Evolutionary conservation across 2,888 invertebrate genomes (phyloP).

Genomic region (Lasioglossum leucozonium): DNA sequence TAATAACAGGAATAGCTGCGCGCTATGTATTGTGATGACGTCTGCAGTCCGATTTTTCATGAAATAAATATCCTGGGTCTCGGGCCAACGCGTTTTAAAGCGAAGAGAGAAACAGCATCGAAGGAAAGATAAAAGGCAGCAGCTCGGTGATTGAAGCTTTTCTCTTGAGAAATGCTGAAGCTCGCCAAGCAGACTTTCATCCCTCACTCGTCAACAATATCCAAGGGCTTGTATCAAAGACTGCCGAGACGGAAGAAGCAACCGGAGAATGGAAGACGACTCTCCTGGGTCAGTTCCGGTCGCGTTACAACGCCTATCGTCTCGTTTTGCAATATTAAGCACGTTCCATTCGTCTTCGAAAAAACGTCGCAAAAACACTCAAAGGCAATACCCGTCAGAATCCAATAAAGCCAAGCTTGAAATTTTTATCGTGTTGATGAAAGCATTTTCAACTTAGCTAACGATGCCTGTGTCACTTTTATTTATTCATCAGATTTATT

Average conservation of each 20-base stretch:
- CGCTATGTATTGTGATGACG: neutral
- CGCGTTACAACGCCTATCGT: slow-evolving; percentile 35
- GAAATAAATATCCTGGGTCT: neutral
- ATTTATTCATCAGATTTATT: too few relatives aligned
- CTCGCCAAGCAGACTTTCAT: slow-evolving; percentile 14
- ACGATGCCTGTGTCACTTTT: neutral
- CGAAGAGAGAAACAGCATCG: neutral
- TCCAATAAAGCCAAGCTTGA: slow-evolving; percentile 2
- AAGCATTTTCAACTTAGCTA: neutral
- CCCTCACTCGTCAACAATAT: slow-evolving; percentile 54
- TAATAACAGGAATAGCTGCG: neutral
- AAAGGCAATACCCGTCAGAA: slow-evolving; percentile 23
- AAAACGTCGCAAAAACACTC: neutral
- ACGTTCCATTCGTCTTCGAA: neutral
- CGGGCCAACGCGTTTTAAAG: neutral
- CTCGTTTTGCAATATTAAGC: slow-evolving; percentile 50
- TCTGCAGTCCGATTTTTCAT: neutral
- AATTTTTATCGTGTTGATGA: neutral
- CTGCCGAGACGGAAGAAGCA: neutral
- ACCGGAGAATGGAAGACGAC: slow-evolving; percentile 30
- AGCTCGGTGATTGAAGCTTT: slow-evolving; percentile 6
- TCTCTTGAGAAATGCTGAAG: slow-evolving; percentile 7
- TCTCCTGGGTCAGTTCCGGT: slow-evolving; percentile 43
- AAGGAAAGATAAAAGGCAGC: neutral
- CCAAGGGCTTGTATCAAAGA: slow-evolving; percentile 31